These are phyloP conservation scores for Blennius ocellaris DNA, from an alignment of 2,113 vertebrate genomes.

Conservation along the genomic window DNA sequence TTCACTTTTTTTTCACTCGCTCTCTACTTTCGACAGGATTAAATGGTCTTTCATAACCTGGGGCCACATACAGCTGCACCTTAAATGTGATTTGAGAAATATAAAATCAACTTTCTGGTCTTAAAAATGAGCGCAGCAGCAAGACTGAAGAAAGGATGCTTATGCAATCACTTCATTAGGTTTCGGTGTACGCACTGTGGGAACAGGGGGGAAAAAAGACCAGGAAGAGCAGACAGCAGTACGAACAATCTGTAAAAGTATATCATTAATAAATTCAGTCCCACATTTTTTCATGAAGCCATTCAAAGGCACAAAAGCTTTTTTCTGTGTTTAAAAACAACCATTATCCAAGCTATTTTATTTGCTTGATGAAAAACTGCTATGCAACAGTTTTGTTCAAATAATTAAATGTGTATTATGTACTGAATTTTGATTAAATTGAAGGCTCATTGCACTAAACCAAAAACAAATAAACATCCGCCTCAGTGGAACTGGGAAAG, in stretches of 20 bases:
- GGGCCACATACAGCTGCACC: slow-evolving; percentile 21
- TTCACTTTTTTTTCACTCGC: not conserved
- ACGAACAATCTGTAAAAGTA: slow-evolving; percentile 1
- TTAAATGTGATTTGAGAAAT: slow-evolving; percentile 39
- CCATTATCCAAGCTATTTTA: too few relatives aligned
- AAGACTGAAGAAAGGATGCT: slow-evolving; percentile 20
- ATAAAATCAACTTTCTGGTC: slow-evolving; percentile 33
- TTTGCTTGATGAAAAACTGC: not conserved
- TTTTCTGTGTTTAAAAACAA: not conserved
- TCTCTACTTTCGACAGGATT: slow-evolving; percentile 6
- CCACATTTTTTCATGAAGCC: not conserved
- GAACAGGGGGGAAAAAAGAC: slow-evolving; percentile 6
- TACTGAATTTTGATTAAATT: slow-evolving; percentile 20
- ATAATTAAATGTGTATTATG: not conserved
- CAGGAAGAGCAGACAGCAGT: not conserved
- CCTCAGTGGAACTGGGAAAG: slow-evolving; percentile 20
- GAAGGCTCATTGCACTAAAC: slow-evolving; percentile 19
- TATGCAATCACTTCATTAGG: slow-evolving; percentile 31
- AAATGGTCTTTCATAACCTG: slow-evolving; percentile 39
- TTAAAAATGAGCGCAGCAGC: not conserved
- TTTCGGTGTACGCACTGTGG: slow-evolving; percentile 26
- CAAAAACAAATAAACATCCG: slow-evolving; percentile 17
- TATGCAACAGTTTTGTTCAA: not conserved
- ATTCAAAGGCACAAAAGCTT: not conserved
- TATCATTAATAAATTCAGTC: slow-evolving; percentile 3